These are phyloP conservation scores for Urocitellus parryii DNA, from an alignment of 2,113 vertebrate genomes.

Conservation along the genomic window DNA sequence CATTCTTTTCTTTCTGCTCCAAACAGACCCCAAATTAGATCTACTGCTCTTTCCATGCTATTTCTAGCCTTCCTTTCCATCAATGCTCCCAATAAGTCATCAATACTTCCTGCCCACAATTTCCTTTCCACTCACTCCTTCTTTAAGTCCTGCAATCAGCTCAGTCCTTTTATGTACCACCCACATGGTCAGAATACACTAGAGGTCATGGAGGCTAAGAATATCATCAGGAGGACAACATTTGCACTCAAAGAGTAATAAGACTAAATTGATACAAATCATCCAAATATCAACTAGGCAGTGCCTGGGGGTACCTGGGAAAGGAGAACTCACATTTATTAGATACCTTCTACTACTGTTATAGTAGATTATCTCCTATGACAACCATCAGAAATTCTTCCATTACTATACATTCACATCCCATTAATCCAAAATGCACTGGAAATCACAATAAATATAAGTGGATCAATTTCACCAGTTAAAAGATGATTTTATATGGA, in stretches of 20 bases:
- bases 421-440: neutral
- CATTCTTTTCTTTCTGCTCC: neutral
- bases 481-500: neutral
- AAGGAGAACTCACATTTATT: neutral
- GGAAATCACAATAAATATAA: constrained; percentile 48
- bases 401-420: neutral
- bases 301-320: neutral
- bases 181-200: neutral
- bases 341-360: neutral
- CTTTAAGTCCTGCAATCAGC: neutral
- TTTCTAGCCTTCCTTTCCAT: constrained; percentile 22
- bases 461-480: neutral
- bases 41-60: neutral
- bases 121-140: constrained; percentile 39
- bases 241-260: neutral
- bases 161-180: neutral
- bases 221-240: neutral
- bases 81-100: constrained; percentile 16
- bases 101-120: constrained; percentile 27
- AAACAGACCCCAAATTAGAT: neutral
- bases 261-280: constrained; percentile 16
- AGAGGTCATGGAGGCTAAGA: neutral
- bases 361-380: neutral
- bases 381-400: neutral
- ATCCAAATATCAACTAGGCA: neutral